Conservation (phyloP, 1,140 invertebrate genomes). For the Macrotrachela quadricornifera region DNA sequence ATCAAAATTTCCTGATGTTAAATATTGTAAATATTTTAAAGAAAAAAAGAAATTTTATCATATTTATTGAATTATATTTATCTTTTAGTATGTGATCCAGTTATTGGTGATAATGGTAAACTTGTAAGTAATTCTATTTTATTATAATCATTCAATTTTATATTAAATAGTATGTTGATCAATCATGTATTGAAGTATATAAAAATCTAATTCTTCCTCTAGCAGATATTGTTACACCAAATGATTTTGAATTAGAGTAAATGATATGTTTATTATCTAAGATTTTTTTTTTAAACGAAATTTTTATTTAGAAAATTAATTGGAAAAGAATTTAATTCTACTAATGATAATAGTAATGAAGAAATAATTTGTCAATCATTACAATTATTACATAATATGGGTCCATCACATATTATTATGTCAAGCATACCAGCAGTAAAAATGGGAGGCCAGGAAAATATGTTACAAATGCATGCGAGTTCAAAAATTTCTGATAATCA, state of each 20-base stretch:
- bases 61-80: no score
- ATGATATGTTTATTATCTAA: not conserved
- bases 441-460: not conserved
- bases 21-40: no score
- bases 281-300: no score
- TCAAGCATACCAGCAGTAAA: not conserved
- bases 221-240: conserved; percentile 82
- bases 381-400: not conserved
- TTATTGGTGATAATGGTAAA: conserved; percentile 83
- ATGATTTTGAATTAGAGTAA: conserved; percentile 79
- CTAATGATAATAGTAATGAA: not conserved
- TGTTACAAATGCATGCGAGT: no score
- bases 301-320: not conserved
- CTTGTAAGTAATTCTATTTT: conserved; percentile 35
- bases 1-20: no score
- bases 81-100: conserved; percentile 73
- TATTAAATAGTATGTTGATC: conserved; percentile 51
- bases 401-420: not conserved
- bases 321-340: conserved; percentile 1
- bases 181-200: conserved; percentile 63
- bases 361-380: not conserved
- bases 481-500: conserved; percentile 4
- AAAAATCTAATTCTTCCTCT: conserved; percentile 56
- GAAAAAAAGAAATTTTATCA: no score
- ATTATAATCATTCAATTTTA: not conserved